Evolutionary conservation across 2,113 vertebrate species (phyloP).

Genomic region (Xiphophorus hellerii): DNA sequence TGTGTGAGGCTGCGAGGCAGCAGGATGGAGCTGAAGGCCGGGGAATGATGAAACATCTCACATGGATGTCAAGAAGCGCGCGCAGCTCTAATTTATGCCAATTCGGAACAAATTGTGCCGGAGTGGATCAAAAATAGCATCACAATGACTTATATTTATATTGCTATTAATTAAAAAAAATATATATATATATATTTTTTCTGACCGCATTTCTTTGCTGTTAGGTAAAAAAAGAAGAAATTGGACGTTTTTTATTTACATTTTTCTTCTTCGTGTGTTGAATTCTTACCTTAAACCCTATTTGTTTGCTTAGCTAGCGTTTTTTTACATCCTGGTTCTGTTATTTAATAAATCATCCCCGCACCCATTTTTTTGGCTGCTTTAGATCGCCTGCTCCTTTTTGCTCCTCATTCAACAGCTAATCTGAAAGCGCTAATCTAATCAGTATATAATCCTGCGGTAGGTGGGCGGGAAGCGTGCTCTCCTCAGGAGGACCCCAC

Average conservation of each 20-base stretch:
- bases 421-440: conserved; percentile 55
- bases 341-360: not conserved
- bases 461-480: not conserved
- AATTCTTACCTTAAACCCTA: not conserved
- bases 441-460: conserved; percentile 59
- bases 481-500: not conserved
- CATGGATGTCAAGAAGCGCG: conserved; percentile 59
- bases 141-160: not conserved
- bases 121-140: conserved; percentile 4
- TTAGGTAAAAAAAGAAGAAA: not conserved
- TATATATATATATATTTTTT: no score
- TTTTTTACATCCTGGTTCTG: conserved; percentile 3
- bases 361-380: conserved; percentile 1
- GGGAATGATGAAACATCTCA: conserved; percentile 79
- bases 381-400: conserved; percentile 29
- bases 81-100: conserved; percentile 38
- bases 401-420: conserved; percentile 36
- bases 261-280: not conserved
- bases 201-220: not conserved
- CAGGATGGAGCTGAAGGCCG: conserved; percentile 28
- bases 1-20: conserved; percentile 15
- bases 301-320: not conserved
- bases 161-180: not conserved
- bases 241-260: not conserved
- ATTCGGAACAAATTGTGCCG: conserved; percentile 37